These are phyloP conservation scores for Apamea epomidion DNA, from an alignment of 2,888 invertebrate genomes.

Conservation along the genomic window DNA sequence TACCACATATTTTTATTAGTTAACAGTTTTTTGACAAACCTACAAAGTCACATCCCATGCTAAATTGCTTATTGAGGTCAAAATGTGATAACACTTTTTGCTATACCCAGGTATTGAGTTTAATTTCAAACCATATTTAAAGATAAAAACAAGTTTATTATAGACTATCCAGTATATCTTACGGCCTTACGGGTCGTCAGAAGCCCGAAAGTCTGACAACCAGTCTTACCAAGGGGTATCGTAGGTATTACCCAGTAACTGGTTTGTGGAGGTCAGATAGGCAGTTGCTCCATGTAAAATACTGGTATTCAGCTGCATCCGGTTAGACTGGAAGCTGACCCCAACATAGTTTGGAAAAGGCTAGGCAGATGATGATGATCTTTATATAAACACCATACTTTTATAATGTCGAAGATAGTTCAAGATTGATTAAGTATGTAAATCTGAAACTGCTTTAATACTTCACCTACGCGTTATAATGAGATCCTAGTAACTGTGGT, in stretches of 20 bases:
- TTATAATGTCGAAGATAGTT: not conserved
- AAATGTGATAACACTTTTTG: not conserved
- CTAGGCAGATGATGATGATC: too few relatives aligned
- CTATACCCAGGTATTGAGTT: not conserved
- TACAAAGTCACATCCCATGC: not conserved
- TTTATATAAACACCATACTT: not conserved
- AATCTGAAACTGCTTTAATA: constrained; percentile 17
- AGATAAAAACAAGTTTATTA: not conserved
- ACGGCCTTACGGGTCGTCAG: too few relatives aligned
- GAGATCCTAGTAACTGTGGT: constrained; percentile 43
- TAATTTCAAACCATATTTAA: not conserved
- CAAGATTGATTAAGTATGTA: not conserved
- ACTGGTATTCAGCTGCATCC: too few relatives aligned
- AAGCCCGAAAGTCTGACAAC: too few relatives aligned
- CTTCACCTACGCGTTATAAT: constrained; percentile 39
- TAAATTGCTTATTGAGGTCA: not conserved
- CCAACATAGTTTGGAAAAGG: too few relatives aligned
- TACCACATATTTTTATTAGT: not conserved
- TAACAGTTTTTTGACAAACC: not conserved
- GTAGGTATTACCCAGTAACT: too few relatives aligned
- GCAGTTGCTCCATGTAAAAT: too few relatives aligned
- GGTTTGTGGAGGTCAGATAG: too few relatives aligned
- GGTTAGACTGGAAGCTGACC: too few relatives aligned
- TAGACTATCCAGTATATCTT: too few relatives aligned
- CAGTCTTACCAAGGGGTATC: too few relatives aligned